Conservation (phyloP, 2,113 vertebrate species). For the Azemiops feae region DNA sequence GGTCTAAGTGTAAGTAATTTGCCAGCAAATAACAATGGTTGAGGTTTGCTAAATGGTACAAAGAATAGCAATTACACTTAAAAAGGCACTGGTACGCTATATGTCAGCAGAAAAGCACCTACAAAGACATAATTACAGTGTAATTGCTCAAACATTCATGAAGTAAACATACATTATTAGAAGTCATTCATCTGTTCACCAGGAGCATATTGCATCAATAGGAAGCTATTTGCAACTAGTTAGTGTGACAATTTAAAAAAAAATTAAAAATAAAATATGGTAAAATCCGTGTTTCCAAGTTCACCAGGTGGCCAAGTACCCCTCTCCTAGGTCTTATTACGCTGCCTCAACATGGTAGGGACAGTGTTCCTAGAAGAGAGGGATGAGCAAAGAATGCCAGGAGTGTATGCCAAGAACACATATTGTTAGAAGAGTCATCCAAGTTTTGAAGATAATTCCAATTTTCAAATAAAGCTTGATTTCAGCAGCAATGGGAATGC, state of each 20-base stretch:
- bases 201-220: constrained; percentile 75
- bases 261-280: constrained; percentile 70
- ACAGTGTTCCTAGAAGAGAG: neutral
- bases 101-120: constrained; percentile 76
- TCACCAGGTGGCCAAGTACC: constrained; percentile 38
- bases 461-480: neutral
- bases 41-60: constrained; percentile 75
- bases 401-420: neutral
- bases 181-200: constrained; percentile 73
- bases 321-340: constrained; percentile 22
- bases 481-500: neutral
- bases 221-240: constrained; percentile 73
- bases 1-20: constrained; percentile 80
- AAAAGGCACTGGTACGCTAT: constrained; percentile 72
- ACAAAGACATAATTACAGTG: constrained; percentile 80
- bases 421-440: neutral
- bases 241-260: constrained; percentile 68
- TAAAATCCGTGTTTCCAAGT: constrained; percentile 61
- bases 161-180: constrained; percentile 83
- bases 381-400: neutral
- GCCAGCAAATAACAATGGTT: constrained; percentile 75
- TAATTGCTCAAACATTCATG: constrained; percentile 79
- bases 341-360: constrained; percentile 39
- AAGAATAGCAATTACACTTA: constrained; percentile 78
- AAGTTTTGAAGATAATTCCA: neutral